phyloP scores from a whole-genome alignment of 2,888 invertebrate species.

The Adineta ricciae region DNA sequence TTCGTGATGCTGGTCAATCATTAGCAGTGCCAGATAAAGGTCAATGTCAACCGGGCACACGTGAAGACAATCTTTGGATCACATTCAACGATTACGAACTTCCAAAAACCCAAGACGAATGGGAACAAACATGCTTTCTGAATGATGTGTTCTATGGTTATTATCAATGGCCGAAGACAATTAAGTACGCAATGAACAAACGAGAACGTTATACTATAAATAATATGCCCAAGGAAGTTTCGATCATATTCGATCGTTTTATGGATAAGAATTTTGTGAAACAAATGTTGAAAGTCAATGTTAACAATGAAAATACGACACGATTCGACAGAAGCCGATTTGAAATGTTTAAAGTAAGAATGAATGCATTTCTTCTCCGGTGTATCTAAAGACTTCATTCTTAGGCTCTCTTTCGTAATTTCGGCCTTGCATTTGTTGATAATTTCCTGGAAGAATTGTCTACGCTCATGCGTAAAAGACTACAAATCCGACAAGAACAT shows the following conservation, averaged over 20 bases:
- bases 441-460: slow-evolving; percentile 60
- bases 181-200: slow-evolving; percentile 14
- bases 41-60: neutral
- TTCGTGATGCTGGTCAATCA: neutral
- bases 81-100: slow-evolving; percentile 6
- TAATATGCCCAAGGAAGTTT: slow-evolving; percentile 56
- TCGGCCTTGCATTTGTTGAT: slow-evolving; percentile 59
- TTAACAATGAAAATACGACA: slow-evolving; percentile 64
- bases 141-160: slow-evolving; percentile 60
- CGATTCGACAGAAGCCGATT: slow-evolving; percentile 64
- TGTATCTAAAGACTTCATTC: neutral
- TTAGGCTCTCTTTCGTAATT: slow-evolving; percentile 64
- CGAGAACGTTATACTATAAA: neutral
- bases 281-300: slow-evolving; percentile 67
- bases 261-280: slow-evolving; percentile 59
- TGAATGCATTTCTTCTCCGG: too few relatives aligned
- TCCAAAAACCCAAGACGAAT: slow-evolving; percentile 48
- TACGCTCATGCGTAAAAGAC: slow-evolving; percentile 54
- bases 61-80: slow-evolving; percentile 27
- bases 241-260: slow-evolving; percentile 62
- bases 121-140: slow-evolving; percentile 64
- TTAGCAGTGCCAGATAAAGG: neutral
- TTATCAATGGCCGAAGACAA: slow-evolving; percentile 53
- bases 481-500: slow-evolving; percentile 63
- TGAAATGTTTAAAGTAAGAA: slow-evolving; percentile 60